These are phyloP conservation scores for Botia kubotai DNA, from an alignment of 2,797 vertebrate genomes.

Conservation along the genomic window DNA sequence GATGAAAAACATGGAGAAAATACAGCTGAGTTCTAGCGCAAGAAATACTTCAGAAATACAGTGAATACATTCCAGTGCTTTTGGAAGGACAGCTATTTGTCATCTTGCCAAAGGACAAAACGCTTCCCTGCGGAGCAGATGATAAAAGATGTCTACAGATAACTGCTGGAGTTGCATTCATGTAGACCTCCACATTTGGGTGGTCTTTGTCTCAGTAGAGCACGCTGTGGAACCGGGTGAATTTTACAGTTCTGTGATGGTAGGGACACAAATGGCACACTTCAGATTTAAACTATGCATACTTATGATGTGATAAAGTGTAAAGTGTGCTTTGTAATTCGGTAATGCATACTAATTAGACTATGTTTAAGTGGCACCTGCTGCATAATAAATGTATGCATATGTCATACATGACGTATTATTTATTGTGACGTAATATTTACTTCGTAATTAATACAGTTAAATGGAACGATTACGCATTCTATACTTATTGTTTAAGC, in stretches of 20 bases:
- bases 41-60: neutral
- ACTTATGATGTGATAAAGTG: neutral
- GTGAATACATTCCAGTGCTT: slow-evolving; percentile 18
- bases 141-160: slow-evolving; percentile 12
- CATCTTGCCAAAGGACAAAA: slow-evolving; percentile 51
- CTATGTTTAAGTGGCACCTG: neutral
- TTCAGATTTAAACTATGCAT: neutral
- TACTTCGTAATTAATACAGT: too few species aligned
- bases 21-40: slow-evolving; percentile 10
- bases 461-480: too few species aligned
- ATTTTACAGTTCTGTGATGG: neutral
- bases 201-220: slow-evolving; percentile 19
- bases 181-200: neutral
- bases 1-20: slow-evolving; percentile 6
- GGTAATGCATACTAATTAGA: neutral
- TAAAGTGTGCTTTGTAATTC: neutral
- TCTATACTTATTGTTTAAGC: too few species aligned
- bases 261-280: neutral
- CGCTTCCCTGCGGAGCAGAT: slow-evolving; percentile 26
- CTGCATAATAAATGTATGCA: neutral
- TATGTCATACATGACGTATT: too few species aligned
- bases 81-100: slow-evolving; percentile 53
- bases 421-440: too few species aligned
- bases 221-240: neutral
- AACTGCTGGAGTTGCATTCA: slow-evolving; percentile 12